Percentiles rank a stretch among this genome's conserved stretches.
Evolutionary conservation across 2,113 vertebrate species (phyloP).

Genomic region (Sprattus sprattus): DNA sequence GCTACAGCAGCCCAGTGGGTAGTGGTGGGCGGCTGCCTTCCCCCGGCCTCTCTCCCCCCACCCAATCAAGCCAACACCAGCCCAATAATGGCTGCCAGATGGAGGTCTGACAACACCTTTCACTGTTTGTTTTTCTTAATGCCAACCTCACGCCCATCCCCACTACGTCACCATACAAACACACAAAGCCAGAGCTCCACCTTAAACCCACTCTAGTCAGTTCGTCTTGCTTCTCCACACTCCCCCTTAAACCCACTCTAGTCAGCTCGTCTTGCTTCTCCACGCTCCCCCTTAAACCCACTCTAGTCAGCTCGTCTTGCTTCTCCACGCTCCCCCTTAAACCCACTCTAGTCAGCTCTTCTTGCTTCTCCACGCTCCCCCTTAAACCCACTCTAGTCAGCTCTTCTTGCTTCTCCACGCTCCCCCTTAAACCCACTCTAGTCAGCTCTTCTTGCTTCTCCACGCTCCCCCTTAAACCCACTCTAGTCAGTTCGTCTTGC

Average conservation of each 20-base stretch:
- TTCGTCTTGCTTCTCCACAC: background rate
- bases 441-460: background rate
- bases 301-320: no score
- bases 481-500: background rate
- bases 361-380: background rate
- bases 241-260: background rate
- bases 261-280: background rate
- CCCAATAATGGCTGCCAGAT: slow-evolving; percentile 65
- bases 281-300: background rate
- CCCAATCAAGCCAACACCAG: slow-evolving; percentile 38
- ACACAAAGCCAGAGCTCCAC: slow-evolving; percentile 6
- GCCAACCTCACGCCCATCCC: background rate
- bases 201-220: background rate
- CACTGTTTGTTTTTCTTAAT: slow-evolving; percentile 9
- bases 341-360: background rate
- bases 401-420: background rate
- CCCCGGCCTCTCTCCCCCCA: slow-evolving; percentile 17
- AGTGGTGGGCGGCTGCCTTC: slow-evolving; percentile 58
- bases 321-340: background rate
- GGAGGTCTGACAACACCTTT: slow-evolving; percentile 37
- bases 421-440: background rate
- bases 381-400: background rate
- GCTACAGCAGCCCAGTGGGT: slow-evolving; percentile 49
- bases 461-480: background rate
- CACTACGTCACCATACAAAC: background rate